Percentiles rank a stretch among this genome's conserved stretches.
These are phyloP conservation scores for Paguma larvata DNA, from an alignment of 2,797 vertebrate genomes.

Conservation along the genomic window DNA sequence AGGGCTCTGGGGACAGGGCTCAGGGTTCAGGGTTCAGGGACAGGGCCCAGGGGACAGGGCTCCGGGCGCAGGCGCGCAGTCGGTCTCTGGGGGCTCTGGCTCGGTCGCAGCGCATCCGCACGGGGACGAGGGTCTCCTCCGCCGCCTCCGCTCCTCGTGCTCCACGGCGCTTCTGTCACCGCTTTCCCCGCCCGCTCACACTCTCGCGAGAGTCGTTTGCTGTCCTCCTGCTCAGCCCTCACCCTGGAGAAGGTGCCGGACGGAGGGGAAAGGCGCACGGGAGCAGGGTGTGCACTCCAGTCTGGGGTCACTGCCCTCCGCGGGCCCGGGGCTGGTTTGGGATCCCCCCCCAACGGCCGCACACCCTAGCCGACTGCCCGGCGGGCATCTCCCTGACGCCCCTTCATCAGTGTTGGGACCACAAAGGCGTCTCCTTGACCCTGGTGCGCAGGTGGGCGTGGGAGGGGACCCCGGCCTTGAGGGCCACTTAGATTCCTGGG, in stretches of 20 bases:
- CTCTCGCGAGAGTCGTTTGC: background rate
- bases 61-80: too few relatives aligned
- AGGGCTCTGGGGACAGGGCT: too few relatives aligned
- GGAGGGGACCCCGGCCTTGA: background rate
- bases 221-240: background rate
- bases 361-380: too few relatives aligned
- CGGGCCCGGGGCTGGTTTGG: background rate
- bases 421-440: background rate
- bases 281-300: constrained; percentile 45
- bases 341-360: too few relatives aligned
- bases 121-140: background rate
- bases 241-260: background rate
- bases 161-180: too few relatives aligned
- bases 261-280: constrained; percentile 67
- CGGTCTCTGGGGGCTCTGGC: background rate
- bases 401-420: too few relatives aligned
- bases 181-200: too few relatives aligned
- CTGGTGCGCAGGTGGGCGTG: background rate
- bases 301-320: background rate
- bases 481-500: background rate
- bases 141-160: background rate
- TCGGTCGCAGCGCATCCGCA: accelerated
- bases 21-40: too few relatives aligned
- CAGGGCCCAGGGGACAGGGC: too few relatives aligned
- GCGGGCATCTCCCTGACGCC: too few relatives aligned